These are phyloP conservation scores for Drymonia ruficornis DNA, from an alignment of 2,888 invertebrate species.

Conservation along the genomic window DNA sequence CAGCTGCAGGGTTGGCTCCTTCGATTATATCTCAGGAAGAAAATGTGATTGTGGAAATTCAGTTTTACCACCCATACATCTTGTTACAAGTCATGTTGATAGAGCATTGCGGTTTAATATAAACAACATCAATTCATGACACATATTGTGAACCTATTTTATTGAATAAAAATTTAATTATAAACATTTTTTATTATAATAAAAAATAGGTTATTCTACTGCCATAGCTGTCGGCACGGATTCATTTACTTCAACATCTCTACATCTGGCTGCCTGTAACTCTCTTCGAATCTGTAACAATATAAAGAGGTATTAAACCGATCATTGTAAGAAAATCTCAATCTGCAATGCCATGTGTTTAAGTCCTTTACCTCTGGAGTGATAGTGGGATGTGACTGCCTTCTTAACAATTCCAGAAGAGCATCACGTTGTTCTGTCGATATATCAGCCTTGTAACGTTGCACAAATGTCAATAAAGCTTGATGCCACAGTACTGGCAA, in stretches of 20 bases:
- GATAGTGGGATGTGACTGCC: constrained; percentile 89
- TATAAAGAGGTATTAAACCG: constrained; percentile 8
- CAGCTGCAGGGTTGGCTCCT: constrained; percentile 86
- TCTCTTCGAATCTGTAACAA: constrained; percentile 91
- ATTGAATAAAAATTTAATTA: neutral
- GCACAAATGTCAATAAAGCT: constrained; percentile 95
- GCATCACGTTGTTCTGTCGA: constrained; percentile 96
- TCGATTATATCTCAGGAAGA: constrained; percentile 87
- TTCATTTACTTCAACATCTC: constrained; percentile 87
- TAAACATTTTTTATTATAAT: constrained; percentile 14
- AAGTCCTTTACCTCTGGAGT: constrained; percentile 85
- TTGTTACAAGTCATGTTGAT: constrained; percentile 87
- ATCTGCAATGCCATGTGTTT: no score
- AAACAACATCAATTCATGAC: constrained; percentile 13
- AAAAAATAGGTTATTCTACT: constrained; percentile 58
- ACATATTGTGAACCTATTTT: constrained; percentile 6
- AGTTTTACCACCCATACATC: constrained; percentile 85
- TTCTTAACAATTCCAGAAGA: constrained; percentile 90
- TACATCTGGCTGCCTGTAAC: constrained; percentile 91
- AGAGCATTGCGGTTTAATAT: constrained; percentile 51
- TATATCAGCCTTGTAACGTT: constrained; percentile 97
- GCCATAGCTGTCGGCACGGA: constrained; percentile 55
- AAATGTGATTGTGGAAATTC: constrained; percentile 85
- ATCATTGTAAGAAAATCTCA: neutral
- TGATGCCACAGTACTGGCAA: constrained; percentile 99